These are phyloP conservation scores for Argyresthia albistria DNA, from an alignment of 2,888 invertebrate genomes.

Conservation along the genomic window DNA sequence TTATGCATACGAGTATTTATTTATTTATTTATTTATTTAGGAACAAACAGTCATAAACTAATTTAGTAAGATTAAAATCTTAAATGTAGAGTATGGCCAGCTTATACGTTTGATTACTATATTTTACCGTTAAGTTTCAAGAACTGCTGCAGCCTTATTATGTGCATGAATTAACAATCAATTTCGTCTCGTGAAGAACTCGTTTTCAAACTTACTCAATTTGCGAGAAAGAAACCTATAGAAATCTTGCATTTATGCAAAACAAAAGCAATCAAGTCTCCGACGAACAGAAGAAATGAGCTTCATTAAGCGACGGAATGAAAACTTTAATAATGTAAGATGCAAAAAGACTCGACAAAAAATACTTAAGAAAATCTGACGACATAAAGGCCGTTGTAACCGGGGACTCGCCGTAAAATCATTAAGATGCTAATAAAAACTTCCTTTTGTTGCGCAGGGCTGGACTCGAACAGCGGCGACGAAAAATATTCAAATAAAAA, in stretches of 20 bases:
- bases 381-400: conserved; percentile 73
- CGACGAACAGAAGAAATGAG: conserved; percentile 71
- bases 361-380: conserved; percentile 73
- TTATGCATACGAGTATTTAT: too few relatives aligned
- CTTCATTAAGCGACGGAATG: conserved; percentile 71
- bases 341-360: conserved; percentile 69
- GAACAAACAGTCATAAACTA: too few relatives aligned
- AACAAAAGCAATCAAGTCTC: conserved; percentile 71
- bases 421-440: conserved; percentile 75
- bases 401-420: conserved; percentile 72
- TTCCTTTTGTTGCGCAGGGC: conserved; percentile 69
- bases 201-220: conserved; percentile 56
- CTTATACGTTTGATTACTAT: too few relatives aligned
- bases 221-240: conserved; percentile 63
- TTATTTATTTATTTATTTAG: too few relatives aligned
- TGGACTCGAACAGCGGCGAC: conserved; percentile 45
- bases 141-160: not conserved
- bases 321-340: conserved; percentile 74
- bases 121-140: too few relatives aligned
- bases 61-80: too few relatives aligned
- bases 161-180: conserved; percentile 31
- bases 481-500: conserved; percentile 73
- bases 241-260: conserved; percentile 72
- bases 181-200: conserved; percentile 52
- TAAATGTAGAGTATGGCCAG: too few relatives aligned